Conservation (phyloP, 2,113 vertebrate species). For the Trematocara marginatum region DNA sequence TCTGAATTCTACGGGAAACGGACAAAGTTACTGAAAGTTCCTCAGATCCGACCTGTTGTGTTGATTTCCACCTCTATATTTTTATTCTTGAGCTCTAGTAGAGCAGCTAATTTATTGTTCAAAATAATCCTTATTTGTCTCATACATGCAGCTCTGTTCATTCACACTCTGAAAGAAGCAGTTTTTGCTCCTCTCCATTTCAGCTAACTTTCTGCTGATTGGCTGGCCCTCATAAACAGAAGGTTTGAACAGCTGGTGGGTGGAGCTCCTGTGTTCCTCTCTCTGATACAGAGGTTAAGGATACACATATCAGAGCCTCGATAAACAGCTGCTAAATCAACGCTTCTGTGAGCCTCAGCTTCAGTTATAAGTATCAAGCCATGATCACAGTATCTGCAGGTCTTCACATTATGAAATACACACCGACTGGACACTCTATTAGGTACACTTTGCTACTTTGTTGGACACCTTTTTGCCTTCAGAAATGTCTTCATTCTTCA, state of each 20-base stretch:
- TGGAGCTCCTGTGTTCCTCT: neutral
- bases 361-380: neutral
- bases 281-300: neutral
- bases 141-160: neutral
- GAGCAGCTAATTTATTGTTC: neutral
- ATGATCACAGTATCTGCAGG: neutral
- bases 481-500: neutral
- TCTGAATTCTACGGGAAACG: neutral
- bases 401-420: neutral
- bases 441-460: neutral
- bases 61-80: neutral
- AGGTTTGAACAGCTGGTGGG: neutral
- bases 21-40: neutral
- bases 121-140: neutral
- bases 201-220: neutral
- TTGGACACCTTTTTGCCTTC: neutral
- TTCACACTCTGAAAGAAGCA: neutral
- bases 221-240: neutral
- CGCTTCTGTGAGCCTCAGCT: neutral
- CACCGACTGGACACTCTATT: neutral
- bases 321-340: neutral
- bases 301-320: neutral
- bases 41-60: rapidly evolving
- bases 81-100: neutral
- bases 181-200: neutral